Percentiles rank a stretch among this genome's conserved stretches.
Evolutionary conservation across 2,797 vertebrate species (phyloP).

Genomic region (Leptoclinus maculatus): DNA sequence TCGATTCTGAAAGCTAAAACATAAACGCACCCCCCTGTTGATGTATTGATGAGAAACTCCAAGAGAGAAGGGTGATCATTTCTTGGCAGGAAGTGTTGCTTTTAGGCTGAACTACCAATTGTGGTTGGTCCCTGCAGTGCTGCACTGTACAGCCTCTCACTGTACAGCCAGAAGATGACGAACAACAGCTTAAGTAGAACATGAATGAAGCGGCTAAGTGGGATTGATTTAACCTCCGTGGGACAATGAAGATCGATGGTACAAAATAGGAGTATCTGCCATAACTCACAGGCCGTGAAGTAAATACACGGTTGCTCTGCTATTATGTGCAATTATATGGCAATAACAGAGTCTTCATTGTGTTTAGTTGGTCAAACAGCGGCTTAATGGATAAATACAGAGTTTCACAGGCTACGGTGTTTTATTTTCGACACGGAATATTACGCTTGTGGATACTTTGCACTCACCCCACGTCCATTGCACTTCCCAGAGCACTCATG

Average conservation of each 20-base stretch:
- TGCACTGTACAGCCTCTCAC: background rate
- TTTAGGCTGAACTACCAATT: background rate
- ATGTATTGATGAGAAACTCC: conserved; percentile 54
- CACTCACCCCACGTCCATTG: conserved; percentile 92
- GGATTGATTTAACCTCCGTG: conserved; percentile 59
- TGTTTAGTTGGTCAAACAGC: conserved; percentile 33
- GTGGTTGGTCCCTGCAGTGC: conserved; percentile 11
- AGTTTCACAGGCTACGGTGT: conserved; percentile 35
- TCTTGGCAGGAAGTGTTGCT: conserved; percentile 26
- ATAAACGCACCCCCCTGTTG: conserved; percentile 42
- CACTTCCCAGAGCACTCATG: conserved; percentile 91
- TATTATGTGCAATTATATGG: conserved; percentile 33
- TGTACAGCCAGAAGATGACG: conserved; percentile 43
- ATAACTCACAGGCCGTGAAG: conserved; percentile 29
- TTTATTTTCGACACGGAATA: conserved; percentile 58
- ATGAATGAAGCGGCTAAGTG: conserved; percentile 60
- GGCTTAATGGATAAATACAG: conserved; percentile 43
- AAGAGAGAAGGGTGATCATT: conserved; percentile 38
- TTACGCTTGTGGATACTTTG: conserved; percentile 39
- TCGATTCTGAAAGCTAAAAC: conserved; percentile 49
- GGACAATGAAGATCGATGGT: conserved; percentile 61
- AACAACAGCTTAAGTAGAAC: conserved; percentile 42
- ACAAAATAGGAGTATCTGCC: conserved; percentile 33
- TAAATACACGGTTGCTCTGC: conserved; percentile 40
- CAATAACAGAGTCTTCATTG: conserved; percentile 3